These are phyloP conservation scores for Apaloderma vittatum DNA, from an alignment of 2,113 vertebrate species.

Conservation along the genomic window DNA sequence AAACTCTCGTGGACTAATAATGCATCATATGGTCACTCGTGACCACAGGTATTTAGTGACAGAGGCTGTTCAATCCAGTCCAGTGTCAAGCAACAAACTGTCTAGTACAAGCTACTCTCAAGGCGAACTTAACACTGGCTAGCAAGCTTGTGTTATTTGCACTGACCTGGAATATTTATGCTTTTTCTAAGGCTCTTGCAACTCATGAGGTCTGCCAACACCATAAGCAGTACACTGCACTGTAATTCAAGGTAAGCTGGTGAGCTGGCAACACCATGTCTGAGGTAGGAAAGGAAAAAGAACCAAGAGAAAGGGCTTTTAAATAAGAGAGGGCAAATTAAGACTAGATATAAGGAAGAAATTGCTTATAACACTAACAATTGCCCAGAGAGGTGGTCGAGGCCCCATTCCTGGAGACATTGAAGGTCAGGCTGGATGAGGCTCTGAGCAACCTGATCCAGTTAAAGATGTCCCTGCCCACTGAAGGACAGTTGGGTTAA, in stretches of 20 bases:
- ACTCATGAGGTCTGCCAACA: background rate
- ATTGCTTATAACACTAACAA: too few relatives aligned
- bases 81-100: background rate
- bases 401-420: too few relatives aligned
- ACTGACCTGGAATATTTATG: background rate
- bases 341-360: too few relatives aligned
- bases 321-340: too few relatives aligned
- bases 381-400: too few relatives aligned
- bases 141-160: background rate
- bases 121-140: background rate
- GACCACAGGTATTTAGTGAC: background rate
- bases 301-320: background rate
- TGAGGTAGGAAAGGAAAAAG: background rate
- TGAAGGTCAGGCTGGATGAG: too few relatives aligned
- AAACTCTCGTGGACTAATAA: background rate
- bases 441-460: too few relatives aligned
- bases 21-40: rapidly evolving
- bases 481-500: too few relatives aligned
- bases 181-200: background rate
- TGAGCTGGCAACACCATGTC: background rate
- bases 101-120: background rate
- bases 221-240: background rate
- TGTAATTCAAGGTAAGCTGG: background rate
- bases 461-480: too few relatives aligned
- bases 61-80: background rate